Evolutionary conservation across 2,888 invertebrate genomes (phyloP).

Genomic region (Thumatha senex): DNA sequence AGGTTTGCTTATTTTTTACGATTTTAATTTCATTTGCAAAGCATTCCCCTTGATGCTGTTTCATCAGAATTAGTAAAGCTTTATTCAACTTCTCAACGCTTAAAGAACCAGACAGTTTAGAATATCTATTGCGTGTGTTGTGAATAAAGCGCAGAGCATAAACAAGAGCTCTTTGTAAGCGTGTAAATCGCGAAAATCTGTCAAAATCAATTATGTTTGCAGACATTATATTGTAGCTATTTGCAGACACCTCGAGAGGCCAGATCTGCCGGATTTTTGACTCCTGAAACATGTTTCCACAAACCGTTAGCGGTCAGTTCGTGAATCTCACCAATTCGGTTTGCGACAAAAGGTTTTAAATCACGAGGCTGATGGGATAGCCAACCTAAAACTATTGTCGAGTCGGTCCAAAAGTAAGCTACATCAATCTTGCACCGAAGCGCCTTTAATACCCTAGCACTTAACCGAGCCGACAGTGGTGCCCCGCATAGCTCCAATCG

Average conservation of each 20-base stretch:
- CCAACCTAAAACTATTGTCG: slow-evolving; percentile 24
- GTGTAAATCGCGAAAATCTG: neutral
- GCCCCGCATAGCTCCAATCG: slow-evolving; percentile 28
- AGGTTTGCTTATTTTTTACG: neutral
- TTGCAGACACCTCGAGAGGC: slow-evolving; percentile 2
- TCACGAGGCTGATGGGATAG: slow-evolving; percentile 14
- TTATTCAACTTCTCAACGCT: neutral
- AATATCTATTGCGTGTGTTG: neutral
- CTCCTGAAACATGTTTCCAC: neutral
- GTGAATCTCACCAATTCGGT: slow-evolving; percentile 15
- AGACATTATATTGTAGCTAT: neutral
- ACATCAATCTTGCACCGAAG: slow-evolving; percentile 4
- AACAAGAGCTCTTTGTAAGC: neutral
- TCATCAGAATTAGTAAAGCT: neutral
- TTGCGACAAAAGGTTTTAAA: slow-evolving; percentile 26
- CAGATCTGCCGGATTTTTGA: slow-evolving; percentile 7
- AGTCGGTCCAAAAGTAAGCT: slow-evolving; percentile 23
- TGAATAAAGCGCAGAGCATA: neutral
- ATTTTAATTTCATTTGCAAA: neutral
- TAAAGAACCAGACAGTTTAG: neutral
- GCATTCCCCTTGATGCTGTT: neutral
- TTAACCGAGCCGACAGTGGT: slow-evolving; percentile 25
- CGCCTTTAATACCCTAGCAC: slow-evolving; percentile 13
- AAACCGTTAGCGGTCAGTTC: neutral
- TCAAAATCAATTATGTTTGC: neutral